Base-by-base conservation (phyloP, 1,140 invertebrate genomes). In the Calycopis cecrops region DNA sequence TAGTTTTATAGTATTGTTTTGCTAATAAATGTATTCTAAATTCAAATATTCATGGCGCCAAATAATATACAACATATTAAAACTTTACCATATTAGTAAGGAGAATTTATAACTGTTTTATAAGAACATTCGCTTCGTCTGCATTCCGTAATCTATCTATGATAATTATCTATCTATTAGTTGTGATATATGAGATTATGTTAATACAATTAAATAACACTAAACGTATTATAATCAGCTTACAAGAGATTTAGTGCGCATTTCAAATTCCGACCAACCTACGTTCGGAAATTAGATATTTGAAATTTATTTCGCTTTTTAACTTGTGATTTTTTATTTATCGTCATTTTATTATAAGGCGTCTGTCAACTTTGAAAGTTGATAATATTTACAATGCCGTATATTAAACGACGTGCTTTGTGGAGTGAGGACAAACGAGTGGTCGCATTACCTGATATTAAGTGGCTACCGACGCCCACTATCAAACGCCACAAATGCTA, bases 161-260 rank as follows among this genome's bases (percentile, higher is more conserved):
- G 66, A 69, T 63, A 66, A 80, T 83, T 75, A 76, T 69, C 57
- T 72, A 63, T 67, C 60, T 52, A 65, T 62, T 69, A 64, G 63
- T 64, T 38, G 60, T 76, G 74, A 82, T 79, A 60, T 74, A 80
- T 75, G 47, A 56, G 66, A 69, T 75, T 81, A 76, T 81, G 71
- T 44, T 73, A 76, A 83, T 83, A 67, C 42, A 59, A 70, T 64
- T 71, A 73, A 74, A 70, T 62, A 61, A 55, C 48, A 54, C 48
- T 55, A 59, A 60, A 28, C 21, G 21, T 28, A 73, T 69, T 61
- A 70, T 66, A 59, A 50, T 63, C 61, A 60, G 62, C 54, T 66
- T 63, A 65, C 62, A 68, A 60, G 60, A 65, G 47, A 67, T 72
- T 67, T 62, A 57, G 35, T 52, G 64, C 55, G 54, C 55, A 55